Evolutionary conservation across 2,797 vertebrate genomes (phyloP).

Genomic region (Podarcis siculus): DNA sequence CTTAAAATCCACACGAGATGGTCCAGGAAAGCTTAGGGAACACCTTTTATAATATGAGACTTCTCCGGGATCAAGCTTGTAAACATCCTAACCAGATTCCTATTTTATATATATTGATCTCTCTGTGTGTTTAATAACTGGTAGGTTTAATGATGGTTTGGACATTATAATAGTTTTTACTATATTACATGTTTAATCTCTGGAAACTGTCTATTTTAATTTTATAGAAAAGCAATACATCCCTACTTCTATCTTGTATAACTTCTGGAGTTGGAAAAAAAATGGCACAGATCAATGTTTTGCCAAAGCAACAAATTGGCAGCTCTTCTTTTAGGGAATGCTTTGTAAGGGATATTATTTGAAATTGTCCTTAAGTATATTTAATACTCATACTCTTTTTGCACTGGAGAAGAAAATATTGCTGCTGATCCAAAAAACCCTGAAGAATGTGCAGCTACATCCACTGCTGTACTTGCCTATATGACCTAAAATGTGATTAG

Average conservation of each 20-base stretch:
- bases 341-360: not conserved
- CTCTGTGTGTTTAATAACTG: not conserved
- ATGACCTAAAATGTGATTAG: not conserved
- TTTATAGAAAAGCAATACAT: not conserved
- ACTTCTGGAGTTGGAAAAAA: not conserved
- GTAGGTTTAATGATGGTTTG: not conserved
- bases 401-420: not conserved
- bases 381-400: not conserved
- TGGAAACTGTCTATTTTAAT: not conserved
- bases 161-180: not conserved
- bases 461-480: not conserved
- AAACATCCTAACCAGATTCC: not conserved
- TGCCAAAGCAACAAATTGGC: not conserved
- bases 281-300: not conserved
- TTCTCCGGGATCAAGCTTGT: not conserved
- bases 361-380: not conserved
- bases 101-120: not conserved
- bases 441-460: not conserved
- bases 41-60: not conserved
- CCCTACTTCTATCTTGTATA: not conserved
- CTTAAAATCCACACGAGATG: not conserved
- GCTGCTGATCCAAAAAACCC: not conserved
- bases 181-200: not conserved
- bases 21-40: not conserved
- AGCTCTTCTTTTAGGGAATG: not conserved